Percentiles rank a stretch among this genome's conserved stretches.
These are phyloP conservation scores for Diaperis boleti DNA, from an alignment of 2,888 invertebrate species.

Conservation along the genomic window DNA sequence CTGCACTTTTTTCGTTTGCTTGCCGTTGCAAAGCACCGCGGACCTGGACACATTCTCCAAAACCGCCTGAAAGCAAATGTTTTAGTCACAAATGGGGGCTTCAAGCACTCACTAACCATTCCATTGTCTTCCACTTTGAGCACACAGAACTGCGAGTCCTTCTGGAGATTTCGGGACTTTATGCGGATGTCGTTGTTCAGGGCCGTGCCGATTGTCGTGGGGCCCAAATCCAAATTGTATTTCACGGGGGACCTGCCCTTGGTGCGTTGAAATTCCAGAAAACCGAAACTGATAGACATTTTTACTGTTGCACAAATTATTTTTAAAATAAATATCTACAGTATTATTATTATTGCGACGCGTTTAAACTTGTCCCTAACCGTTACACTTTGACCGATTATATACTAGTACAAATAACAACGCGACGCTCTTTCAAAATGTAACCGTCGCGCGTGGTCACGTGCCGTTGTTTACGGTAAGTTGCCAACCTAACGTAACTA, in stretches of 20 bases:
- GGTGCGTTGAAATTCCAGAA: slow-evolving; percentile 10
- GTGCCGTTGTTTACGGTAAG: too few relatives aligned
- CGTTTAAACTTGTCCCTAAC: too few relatives aligned
- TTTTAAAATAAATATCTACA: too few relatives aligned
- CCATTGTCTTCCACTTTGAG: not conserved
- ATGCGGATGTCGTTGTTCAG: slow-evolving; percentile 8
- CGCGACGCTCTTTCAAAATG: too few relatives aligned
- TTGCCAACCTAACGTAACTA: too few relatives aligned
- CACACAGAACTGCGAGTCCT: not conserved
- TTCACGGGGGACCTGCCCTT: not conserved
- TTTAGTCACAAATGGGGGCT: not conserved
- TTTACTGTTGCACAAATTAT: too few relatives aligned
- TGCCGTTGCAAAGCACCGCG: not conserved
- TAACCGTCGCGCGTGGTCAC: too few relatives aligned
- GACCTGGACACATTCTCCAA: slow-evolving; percentile 8
- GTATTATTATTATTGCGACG: too few relatives aligned
- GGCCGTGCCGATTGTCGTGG: slow-evolving; percentile 10
- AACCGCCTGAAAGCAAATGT: slow-evolving; percentile 2
- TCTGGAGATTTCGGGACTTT: not conserved
- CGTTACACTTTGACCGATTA: too few relatives aligned
- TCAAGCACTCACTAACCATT: not conserved
- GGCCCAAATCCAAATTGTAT: not conserved
- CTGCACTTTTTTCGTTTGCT: slow-evolving; percentile 5
- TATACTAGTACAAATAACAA: too few relatives aligned
- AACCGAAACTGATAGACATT: not conserved